A percentile compares a stretch with the other conserved stretches of the same genome.
These are phyloP conservation scores for Scatophagus argus DNA, from an alignment of 2,113 vertebrate genomes.

Conservation along the genomic window DNA sequence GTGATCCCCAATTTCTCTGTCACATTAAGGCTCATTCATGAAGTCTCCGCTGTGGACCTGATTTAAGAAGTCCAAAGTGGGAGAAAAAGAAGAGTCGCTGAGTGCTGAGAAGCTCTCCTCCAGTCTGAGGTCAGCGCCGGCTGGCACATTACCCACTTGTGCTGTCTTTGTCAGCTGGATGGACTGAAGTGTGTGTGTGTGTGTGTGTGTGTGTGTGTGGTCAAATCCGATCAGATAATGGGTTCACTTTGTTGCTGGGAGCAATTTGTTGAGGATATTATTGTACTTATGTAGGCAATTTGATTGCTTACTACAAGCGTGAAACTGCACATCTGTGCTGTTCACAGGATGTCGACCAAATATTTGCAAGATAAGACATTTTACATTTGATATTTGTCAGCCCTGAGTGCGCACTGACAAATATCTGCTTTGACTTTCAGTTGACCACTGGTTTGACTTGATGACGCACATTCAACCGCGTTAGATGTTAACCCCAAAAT, in stretches of 20 bases:
- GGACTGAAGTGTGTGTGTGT: conserved; percentile 49
- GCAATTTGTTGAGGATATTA: conserved; percentile 64
- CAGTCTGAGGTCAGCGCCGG: conserved; percentile 49
- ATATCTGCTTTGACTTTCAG: conserved; percentile 42
- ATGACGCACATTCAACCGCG: conserved; percentile 13
- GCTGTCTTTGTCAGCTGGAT: conserved; percentile 58
- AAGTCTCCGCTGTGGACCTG: conserved; percentile 61
- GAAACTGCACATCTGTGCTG: neutral
- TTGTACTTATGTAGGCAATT: conserved; percentile 50
- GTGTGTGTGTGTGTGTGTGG: too few relatives aligned
- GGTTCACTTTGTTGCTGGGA: conserved; percentile 50
- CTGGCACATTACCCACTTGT: conserved; percentile 53
- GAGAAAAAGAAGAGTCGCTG: conserved; percentile 53
- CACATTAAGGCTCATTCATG: conserved; percentile 74
- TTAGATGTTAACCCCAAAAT: conserved; percentile 33
- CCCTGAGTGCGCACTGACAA: neutral
- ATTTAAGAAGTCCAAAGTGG: conserved; percentile 59
- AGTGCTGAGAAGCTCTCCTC: conserved; percentile 34
- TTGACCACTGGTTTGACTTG: conserved; percentile 19
- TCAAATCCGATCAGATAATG: conserved; percentile 70
- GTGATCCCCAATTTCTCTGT: conserved; percentile 74
- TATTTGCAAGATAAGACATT: neutral
- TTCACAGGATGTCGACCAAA: neutral
- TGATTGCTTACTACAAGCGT: conserved; percentile 30
- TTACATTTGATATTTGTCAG: too few relatives aligned